Percentiles rank a stretch among this genome's conserved stretches.
phyloP scores from a whole-genome alignment of 2,797 vertebrate genomes.

The Rhinophrynus dorsalis region DNA sequence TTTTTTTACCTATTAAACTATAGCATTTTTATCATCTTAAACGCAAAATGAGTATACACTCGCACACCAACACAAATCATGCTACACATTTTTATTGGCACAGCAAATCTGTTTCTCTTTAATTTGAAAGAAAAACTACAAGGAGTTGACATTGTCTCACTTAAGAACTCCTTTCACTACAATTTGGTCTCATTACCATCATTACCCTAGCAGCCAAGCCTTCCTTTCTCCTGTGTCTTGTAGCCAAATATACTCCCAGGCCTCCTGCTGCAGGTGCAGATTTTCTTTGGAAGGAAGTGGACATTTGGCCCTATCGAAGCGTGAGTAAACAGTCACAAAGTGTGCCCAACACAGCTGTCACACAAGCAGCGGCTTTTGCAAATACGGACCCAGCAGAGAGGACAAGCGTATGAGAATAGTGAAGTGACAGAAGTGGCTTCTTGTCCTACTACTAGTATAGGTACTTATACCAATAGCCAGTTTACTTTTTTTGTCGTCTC shows the following conservation, averaged over 20 bases:
- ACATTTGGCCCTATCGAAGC: constrained; percentile 36
- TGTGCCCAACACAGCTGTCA: constrained; percentile 17
- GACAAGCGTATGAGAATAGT: neutral
- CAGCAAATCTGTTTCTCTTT: neutral
- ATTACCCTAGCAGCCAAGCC: neutral
- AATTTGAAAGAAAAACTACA: too few relatives aligned
- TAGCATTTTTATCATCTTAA: too few relatives aligned
- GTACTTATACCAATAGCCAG: neutral
- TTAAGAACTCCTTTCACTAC: neutral
- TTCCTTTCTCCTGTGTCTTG: neutral
- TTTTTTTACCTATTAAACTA: too few relatives aligned
- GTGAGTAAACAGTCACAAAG: constrained; percentile 25
- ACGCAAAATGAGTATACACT: too few relatives aligned
- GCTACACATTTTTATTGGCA: too few relatives aligned
- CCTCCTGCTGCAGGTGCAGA: constrained; percentile 8
- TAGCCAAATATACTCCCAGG: neutral
- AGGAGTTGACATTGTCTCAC: neutral
- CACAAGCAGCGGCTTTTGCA: neutral
- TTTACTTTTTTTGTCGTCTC: neutral
- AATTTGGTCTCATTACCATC: neutral
- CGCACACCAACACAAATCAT: neutral
- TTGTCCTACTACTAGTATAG: neutral
- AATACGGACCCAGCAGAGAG: constrained; percentile 11
- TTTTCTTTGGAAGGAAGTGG: constrained; percentile 23
- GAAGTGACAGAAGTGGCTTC: neutral